phyloP scores from a whole-genome alignment of 2,797 vertebrate species.

The Anas bernieri region DNA sequence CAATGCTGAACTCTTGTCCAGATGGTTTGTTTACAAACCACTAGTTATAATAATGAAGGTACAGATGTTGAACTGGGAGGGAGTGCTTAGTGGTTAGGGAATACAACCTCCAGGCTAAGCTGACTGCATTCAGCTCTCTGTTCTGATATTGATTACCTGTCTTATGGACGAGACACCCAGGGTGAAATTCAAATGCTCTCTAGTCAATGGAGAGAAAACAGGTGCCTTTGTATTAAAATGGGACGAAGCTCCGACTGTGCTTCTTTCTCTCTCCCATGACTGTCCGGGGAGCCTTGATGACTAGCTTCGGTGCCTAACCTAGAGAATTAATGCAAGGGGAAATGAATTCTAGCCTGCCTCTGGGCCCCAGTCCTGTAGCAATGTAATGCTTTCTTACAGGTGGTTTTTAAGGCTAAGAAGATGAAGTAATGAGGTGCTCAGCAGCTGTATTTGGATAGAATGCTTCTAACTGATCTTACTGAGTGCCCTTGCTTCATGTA shows the following conservation, averaged over 20 bases:
- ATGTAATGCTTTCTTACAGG: not conserved
- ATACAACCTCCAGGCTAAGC: not conserved
- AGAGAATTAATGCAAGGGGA: not conserved
- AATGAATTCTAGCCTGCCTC: not conserved
- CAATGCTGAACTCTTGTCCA: not conserved
- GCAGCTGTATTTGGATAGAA: not conserved
- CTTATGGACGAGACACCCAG: not conserved
- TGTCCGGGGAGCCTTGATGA: not conserved
- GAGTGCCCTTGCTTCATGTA: not conserved
- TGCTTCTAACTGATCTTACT: not conserved
- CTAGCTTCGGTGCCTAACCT: not conserved
- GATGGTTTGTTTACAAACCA: constrained; percentile 31
- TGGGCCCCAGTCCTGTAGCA: not conserved
- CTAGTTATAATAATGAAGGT: constrained; percentile 16
- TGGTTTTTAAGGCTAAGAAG: not conserved
- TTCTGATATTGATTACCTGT: not conserved
- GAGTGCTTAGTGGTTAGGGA: not conserved
- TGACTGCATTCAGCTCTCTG: not conserved
- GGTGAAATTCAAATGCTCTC: not conserved
- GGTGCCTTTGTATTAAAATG: not conserved
- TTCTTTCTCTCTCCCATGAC: not conserved
- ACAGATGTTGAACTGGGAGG: not conserved
- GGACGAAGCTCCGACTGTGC: not conserved
- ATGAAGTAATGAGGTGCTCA: not conserved
- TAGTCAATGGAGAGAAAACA: not conserved